Conservation (phyloP, 2,888 invertebrate genomes). For the Nephrocerus scutellatus region DNA sequence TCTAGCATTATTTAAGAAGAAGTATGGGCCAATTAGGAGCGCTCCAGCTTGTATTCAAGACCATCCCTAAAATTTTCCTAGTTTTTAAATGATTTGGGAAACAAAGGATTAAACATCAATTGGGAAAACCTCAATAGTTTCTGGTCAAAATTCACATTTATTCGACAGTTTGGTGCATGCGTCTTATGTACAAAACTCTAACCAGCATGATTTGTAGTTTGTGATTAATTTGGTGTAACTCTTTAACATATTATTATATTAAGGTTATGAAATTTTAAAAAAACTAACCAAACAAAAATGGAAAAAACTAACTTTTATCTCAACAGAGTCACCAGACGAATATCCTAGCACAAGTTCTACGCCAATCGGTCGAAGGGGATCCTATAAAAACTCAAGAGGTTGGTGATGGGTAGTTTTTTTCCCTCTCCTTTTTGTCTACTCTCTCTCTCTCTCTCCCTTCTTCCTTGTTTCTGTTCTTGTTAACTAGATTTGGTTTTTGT, state of each 20-base stretch:
- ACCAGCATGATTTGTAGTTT: background rate
- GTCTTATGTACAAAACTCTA: constrained; percentile 1
- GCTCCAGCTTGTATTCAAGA: too few species aligned
- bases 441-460: constrained; percentile 11
- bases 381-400: constrained; percentile 85
- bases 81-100: too few species aligned
- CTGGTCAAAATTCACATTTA: background rate
- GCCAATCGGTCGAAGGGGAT: constrained; percentile 72
- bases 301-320: constrained; percentile 20
- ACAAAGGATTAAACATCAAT: too few species aligned
- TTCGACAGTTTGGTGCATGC: background rate
- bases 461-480: constrained; percentile 21
- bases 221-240: background rate
- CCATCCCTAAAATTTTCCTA: too few species aligned
- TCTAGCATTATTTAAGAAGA: too few species aligned
- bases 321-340: constrained; percentile 48
- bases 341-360: constrained; percentile 54
- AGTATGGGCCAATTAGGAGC: too few species aligned
- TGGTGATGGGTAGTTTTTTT: constrained; percentile 45
- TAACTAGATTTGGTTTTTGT: constrained; percentile 19
- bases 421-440: constrained; percentile 8
- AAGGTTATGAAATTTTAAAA: too few species aligned
- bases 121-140: too few species aligned
- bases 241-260: too few species aligned
- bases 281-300: constrained; percentile 5